phyloP scores from a whole-genome alignment of 2,888 invertebrate species.

The Petrolisthes cinctipes region DNA sequence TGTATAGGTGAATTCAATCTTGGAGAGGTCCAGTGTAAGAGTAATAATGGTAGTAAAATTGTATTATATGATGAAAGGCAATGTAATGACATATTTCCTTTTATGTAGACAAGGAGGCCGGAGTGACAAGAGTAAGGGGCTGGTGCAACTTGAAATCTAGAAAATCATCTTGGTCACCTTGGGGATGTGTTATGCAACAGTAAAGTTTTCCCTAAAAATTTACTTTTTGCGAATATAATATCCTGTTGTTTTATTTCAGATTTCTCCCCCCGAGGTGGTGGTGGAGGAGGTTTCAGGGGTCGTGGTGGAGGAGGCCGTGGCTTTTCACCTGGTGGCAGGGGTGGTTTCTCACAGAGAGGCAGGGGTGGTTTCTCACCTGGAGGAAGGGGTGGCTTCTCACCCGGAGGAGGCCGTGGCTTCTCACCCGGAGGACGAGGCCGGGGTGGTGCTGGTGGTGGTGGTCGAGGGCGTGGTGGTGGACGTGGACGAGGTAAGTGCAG shows the following conservation, averaged over 20 bases:
- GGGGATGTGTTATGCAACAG: not conserved
- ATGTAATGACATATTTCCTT: no score
- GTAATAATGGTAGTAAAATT: no score
- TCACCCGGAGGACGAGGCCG: constrained; percentile 65
- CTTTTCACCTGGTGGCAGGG: constrained; percentile 61
- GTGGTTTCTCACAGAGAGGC: constrained; percentile 43
- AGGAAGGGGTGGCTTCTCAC: constrained; percentile 66
- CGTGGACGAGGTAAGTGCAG: constrained; percentile 57
- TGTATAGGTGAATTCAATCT: no score
- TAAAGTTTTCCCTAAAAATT: not conserved
- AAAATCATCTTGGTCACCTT: not conserved
- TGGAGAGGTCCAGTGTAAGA: no score
- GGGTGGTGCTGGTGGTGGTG: constrained; percentile 68
- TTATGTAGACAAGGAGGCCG: no score
- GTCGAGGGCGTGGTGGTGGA: constrained; percentile 69
- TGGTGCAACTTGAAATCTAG: not conserved
- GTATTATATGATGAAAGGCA: no score
- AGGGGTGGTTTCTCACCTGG: constrained; percentile 64
- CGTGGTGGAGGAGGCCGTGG: constrained; percentile 46
- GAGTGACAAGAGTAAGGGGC: no score
- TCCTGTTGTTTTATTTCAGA: constrained; percentile 32
- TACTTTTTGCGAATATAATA: not conserved
- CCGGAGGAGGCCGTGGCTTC: constrained; percentile 66
- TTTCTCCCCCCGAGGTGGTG: constrained; percentile 64
- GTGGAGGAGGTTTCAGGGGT: constrained; percentile 59